Conservation (phyloP, 2,888 invertebrate species). For the Oscheius sp. region DNA sequence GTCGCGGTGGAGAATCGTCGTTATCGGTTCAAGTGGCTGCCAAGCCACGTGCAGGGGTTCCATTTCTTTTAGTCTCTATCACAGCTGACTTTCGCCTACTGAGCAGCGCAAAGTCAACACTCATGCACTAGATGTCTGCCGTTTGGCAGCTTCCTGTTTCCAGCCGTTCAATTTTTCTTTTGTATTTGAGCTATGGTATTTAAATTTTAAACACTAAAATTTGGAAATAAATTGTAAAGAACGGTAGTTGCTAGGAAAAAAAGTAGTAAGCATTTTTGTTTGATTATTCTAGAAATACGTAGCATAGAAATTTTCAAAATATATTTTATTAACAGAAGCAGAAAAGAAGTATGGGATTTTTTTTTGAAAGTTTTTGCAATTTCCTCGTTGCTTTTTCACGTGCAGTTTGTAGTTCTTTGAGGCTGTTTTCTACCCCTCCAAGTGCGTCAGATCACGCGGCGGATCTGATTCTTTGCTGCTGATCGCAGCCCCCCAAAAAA, state of each 20-base stretch:
- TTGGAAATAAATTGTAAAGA: background rate
- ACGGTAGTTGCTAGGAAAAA: no score
- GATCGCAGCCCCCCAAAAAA: background rate
- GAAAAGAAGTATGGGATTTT: background rate
- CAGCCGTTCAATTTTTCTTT: background rate
- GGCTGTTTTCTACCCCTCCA: background rate
- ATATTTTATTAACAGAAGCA: background rate
- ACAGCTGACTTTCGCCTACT: slow-evolving; percentile 27
- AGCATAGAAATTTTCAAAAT: no score
- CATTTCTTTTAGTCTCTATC: slow-evolving; percentile 19
- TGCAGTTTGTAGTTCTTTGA: background rate
- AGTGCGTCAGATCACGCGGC: background rate
- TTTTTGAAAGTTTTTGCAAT: background rate
- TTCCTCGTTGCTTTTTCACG: background rate
- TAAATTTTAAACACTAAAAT: background rate
- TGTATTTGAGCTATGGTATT: background rate
- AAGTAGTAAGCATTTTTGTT: no score
- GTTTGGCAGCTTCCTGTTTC: slow-evolving; percentile 13
- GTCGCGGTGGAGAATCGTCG: background rate
- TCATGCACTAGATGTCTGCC: slow-evolving; percentile 11
- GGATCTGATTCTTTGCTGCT: background rate
- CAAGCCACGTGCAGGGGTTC: slow-evolving; percentile 30
- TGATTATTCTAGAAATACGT: no score
- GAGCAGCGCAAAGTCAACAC: slow-evolving; percentile 31
- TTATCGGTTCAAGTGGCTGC: slow-evolving; percentile 16